Conservation (phyloP, 1,140 invertebrate species). For the Lepidotrigona ventralis region DNA sequence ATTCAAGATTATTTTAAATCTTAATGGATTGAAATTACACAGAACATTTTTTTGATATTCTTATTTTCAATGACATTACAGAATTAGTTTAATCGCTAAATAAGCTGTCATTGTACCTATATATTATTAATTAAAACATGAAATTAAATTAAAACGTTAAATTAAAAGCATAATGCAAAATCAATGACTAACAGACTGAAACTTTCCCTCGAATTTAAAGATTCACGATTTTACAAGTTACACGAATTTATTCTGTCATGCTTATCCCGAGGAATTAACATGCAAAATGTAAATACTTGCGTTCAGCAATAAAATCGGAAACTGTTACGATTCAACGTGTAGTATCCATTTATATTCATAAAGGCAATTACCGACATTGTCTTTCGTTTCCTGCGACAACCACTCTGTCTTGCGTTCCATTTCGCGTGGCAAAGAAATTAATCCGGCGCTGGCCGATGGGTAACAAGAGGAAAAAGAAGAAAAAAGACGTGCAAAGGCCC, state of each 20-base stretch:
- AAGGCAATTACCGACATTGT: not conserved
- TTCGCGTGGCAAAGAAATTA: slow-evolving; percentile 10
- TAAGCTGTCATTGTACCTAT: not conserved
- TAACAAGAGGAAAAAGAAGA: not conserved
- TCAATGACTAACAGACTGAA: not conserved
- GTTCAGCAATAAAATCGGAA: not conserved
- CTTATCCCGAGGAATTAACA: not conserved
- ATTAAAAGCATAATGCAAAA: no score
- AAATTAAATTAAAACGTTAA: not conserved
- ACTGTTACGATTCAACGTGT: not conserved
- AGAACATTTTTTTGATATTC: not conserved
- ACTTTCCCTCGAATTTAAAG: not conserved
- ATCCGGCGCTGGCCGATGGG: slow-evolving; percentile 4
- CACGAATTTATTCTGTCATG: not conserved
- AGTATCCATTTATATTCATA: not conserved
- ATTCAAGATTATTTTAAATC: no score
- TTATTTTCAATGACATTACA: no score
- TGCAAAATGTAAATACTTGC: not conserved
- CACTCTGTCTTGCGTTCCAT: slow-evolving; percentile 4
- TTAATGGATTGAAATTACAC: not conserved
- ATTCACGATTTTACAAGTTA: not conserved
- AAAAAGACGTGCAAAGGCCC: not conserved
- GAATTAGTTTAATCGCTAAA: not conserved
- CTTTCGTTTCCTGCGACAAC: not conserved
- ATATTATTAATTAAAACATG: not conserved